Percentiles rank a stretch among this genome's conserved stretches.
Conservation (phyloP, 2,113 vertebrate genomes). For the Numenius arquata region DNA sequence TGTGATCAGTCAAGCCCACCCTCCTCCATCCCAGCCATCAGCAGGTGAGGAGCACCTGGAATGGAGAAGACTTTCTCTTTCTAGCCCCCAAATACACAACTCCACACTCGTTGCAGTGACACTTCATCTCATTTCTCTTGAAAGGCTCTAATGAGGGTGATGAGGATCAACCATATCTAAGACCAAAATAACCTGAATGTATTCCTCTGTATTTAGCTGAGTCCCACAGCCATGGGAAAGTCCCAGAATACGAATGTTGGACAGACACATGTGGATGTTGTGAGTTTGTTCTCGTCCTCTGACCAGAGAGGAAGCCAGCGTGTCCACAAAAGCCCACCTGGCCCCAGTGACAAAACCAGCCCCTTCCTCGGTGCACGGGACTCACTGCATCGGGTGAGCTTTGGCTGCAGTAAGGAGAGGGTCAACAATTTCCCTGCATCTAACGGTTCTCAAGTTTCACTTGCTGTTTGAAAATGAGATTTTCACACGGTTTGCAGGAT, state of each 20-base stretch:
- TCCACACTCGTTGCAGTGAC: neutral
- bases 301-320: neutral
- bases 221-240: neutral
- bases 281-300: neutral
- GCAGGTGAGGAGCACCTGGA: neutral
- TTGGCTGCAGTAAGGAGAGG: neutral
- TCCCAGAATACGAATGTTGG: neutral
- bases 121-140: neutral
- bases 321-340: neutral
- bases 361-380: accelerated
- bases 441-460: neutral
- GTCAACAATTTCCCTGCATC: neutral
- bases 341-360: neutral
- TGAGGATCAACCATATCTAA: neutral
- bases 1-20: neutral
- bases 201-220: neutral
- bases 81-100: neutral
- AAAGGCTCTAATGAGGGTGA: neutral
- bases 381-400: neutral
- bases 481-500: neutral
- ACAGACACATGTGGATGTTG: accelerated
- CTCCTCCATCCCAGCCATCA: neutral
- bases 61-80: neutral
- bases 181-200: neutral
- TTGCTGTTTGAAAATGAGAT: neutral